phyloP scores from a whole-genome alignment of 2,888 invertebrate species.

The Odontocerum albicorne region DNA sequence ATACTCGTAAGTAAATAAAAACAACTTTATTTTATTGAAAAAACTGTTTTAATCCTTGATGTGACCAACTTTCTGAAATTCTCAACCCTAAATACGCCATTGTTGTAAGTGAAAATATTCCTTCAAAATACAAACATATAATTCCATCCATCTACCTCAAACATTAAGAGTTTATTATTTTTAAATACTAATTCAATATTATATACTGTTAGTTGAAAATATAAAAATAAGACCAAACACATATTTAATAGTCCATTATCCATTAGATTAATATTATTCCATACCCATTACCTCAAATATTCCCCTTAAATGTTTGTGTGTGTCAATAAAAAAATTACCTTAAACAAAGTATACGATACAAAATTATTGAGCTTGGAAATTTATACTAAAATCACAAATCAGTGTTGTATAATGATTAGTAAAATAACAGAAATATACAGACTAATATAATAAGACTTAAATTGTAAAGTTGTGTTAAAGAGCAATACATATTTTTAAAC shows the following conservation, averaged over 20 bases:
- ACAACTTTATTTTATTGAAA: no score
- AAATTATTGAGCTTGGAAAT: conserved; percentile 32
- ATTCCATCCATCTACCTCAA: conserved; percentile 77
- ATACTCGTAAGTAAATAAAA: no score
- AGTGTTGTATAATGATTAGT: background rate
- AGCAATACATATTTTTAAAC: no score
- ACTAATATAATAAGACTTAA: background rate
- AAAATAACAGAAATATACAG: no score
- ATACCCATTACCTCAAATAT: conserved; percentile 27
- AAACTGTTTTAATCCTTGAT: no score
- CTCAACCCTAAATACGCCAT: no score
- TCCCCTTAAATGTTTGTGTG: conserved; percentile 19
- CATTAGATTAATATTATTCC: conserved; percentile 27
- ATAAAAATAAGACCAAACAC: conserved; percentile 27
- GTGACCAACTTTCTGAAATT: no score
- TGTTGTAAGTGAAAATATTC: conserved; percentile 36
- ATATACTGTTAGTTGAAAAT: conserved; percentile 21
- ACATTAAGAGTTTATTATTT: conserved; percentile 56
- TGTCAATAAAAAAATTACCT: conserved; percentile 24
- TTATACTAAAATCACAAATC: conserved; percentile 17
- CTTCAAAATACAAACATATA: conserved; percentile 41
- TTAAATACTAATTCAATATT: conserved; percentile 23
- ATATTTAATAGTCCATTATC: conserved; percentile 27
- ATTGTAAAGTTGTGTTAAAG: background rate
- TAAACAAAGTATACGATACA: conserved; percentile 33